Conservation (phyloP, 30 jellyfish, hydroid and myxozoan species). For the Aurelia aurita region DNA sequence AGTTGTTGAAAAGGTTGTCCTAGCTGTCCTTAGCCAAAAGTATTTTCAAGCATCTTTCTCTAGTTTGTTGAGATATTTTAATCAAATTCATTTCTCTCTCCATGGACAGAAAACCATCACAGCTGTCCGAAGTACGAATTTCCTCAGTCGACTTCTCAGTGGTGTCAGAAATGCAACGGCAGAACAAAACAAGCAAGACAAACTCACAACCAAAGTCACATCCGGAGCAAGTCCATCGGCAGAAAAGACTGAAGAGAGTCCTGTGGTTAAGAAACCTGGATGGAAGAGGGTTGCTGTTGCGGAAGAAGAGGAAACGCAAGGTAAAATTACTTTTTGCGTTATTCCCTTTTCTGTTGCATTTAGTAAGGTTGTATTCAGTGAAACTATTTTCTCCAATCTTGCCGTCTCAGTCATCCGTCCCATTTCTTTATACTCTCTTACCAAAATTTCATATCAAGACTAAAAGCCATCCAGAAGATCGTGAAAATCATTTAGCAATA, state of each 20-base stretch:
- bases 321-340: not conserved
- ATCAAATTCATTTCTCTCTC: not conserved
- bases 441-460: too few species aligned
- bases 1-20: too few species aligned
- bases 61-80: not conserved
- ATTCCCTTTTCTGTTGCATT: not conserved
- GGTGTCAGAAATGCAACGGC: slow-evolving; percentile 67
- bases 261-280: slow-evolving; percentile 81
- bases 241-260: slow-evolving; percentile 62
- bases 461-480: too few species aligned
- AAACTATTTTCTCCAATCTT: too few species aligned
- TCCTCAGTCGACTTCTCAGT: slow-evolving; percentile 96
- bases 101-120: slow-evolving; percentile 89
- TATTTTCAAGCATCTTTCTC: not conserved
- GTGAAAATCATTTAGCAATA: too few species aligned
- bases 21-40: not conserved
- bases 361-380: too few species aligned
- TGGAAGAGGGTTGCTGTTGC: slow-evolving; percentile 90
- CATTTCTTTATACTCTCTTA: too few species aligned
- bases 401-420: too few species aligned
- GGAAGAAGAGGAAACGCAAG: slow-evolving; percentile 91
- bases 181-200: slow-evolving; percentile 64
- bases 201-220: slow-evolving; percentile 72
- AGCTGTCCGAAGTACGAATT: slow-evolving; percentile 97
- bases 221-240: slow-evolving; percentile 27